phyloP scores from a whole-genome alignment of 2,113 vertebrate genomes.

The Hippopotamus amphibius region DNA sequence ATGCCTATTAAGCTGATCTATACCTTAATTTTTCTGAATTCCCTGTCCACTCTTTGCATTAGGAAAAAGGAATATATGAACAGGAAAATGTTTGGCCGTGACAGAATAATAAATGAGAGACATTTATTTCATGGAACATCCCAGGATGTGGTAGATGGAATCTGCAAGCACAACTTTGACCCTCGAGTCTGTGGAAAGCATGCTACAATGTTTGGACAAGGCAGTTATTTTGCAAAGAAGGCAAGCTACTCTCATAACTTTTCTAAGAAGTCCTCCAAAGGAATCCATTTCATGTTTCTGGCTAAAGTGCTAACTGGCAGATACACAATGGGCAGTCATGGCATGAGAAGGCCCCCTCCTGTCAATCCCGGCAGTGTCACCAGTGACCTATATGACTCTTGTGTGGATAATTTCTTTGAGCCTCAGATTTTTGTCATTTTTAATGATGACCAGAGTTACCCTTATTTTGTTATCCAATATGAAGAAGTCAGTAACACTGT shows the following conservation, averaged over 20 bases:
- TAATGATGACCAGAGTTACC: conserved; percentile 99
- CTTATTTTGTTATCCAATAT: conserved; percentile 99
- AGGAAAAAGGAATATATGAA: conserved; percentile 99
- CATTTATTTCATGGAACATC: conserved; percentile 99
- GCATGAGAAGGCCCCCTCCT: conserved; percentile 96
- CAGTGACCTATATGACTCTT: conserved; percentile 99
- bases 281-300: conserved; percentile 99
- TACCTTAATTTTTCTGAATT: conserved; percentile 53
- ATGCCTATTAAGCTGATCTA: not conserved
- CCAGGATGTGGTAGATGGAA: conserved; percentile 96
- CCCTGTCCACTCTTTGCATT: conserved; percentile 66
- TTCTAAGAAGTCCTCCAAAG: conserved; percentile 95
- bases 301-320: conserved; percentile 98
- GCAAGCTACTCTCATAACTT: conserved; percentile 99
- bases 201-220: conserved; percentile 99
- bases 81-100: conserved; percentile 94
- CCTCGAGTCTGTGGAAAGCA: conserved; percentile 98
- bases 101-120: conserved; percentile 95
- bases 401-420: conserved; percentile 98
- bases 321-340: conserved; percentile 97
- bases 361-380: conserved; percentile 94
- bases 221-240: conserved; percentile 98
- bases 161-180: conserved; percentile 99
- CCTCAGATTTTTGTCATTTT: conserved; percentile 99
- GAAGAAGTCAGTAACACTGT: conserved; percentile 97